Percentiles rank a stretch among this genome's conserved stretches.
Evolutionary conservation across 2,888 invertebrate genomes (phyloP).

Genomic region (Sphaerophoria rueppellii): DNA sequence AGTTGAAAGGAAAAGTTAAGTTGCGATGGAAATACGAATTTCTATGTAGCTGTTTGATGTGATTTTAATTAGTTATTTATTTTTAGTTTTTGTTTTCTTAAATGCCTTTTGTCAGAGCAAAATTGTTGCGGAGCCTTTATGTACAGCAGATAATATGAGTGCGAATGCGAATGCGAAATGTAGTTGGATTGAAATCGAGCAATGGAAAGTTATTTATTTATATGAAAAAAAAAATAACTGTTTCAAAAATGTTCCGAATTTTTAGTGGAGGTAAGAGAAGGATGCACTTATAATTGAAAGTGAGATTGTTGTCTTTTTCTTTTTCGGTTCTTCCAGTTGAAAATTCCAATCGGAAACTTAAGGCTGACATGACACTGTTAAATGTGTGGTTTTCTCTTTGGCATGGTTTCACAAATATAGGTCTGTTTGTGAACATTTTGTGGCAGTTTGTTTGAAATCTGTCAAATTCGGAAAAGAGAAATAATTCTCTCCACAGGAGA

Average conservation of each 20-base stretch:
- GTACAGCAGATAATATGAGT: constrained; percentile 38
- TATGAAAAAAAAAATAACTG: constrained; percentile 38
- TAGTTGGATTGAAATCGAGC: constrained; percentile 61
- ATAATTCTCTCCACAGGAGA: too few relatives aligned
- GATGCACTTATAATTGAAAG: background rate
- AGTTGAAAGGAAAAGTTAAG: constrained; percentile 17
- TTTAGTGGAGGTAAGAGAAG: constrained; percentile 9
- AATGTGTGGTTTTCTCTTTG: too few relatives aligned
- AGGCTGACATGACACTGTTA: background rate
- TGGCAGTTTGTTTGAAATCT: too few relatives aligned
- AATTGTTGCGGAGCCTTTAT: constrained; percentile 26
- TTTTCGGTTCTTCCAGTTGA: background rate
- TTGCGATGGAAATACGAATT: constrained; percentile 21
- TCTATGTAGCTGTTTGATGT: too few relatives aligned
- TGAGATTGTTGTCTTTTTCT: background rate
- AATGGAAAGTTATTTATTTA: constrained; percentile 72
- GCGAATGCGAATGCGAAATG: constrained; percentile 48
- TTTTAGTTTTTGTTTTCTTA: constrained; percentile 16
- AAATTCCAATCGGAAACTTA: constrained; percentile 4
- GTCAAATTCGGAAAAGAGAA: too few relatives aligned
- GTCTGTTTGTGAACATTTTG: too few relatives aligned
- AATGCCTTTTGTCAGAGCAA: constrained; percentile 13
- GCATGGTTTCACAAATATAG: too few relatives aligned
- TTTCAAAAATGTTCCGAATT: constrained; percentile 47
- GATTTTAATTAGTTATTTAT: background rate